Evolutionary conservation across 2,888 invertebrate species (phyloP).

Genomic region (Orchesellides sinensis): DNA sequence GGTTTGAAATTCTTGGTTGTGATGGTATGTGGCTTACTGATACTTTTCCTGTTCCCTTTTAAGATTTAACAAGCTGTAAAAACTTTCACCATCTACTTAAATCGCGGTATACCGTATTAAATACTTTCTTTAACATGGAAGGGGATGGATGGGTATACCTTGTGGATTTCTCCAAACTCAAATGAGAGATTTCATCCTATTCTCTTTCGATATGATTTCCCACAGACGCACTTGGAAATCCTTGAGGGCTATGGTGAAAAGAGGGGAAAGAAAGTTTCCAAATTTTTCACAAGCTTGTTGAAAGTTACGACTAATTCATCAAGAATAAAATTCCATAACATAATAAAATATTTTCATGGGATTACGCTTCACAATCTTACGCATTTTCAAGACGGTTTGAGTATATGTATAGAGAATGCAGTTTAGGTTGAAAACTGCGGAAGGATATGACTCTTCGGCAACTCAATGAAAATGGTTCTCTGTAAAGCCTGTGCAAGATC

Average conservation of each 20-base stretch:
- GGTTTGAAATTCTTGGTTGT: slow-evolving; percentile 27
- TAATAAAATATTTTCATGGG: slow-evolving; percentile 48
- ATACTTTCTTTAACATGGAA: neutral
- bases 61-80: slow-evolving; percentile 8
- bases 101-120: neutral
- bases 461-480: neutral
- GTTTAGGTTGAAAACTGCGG: no score
- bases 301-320: slow-evolving; percentile 14
- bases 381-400: slow-evolving; percentile 12
- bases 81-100: slow-evolving; percentile 39
- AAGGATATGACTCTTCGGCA: neutral
- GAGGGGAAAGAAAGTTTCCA: slow-evolving; percentile 16
- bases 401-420: no score
- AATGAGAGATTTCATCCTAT: neutral
- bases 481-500: slow-evolving; percentile 37
- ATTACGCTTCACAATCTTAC: slow-evolving; percentile 26
- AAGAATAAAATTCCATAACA: neutral
- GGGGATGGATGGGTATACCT: neutral
- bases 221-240: slow-evolving; percentile 9
- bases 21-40: slow-evolving; percentile 32
- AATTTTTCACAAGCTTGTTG: slow-evolving; percentile 18
- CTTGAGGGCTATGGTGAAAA: neutral
- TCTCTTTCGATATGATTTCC: slow-evolving; percentile 2
- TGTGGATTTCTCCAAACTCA: neutral
- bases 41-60: slow-evolving; percentile 30